Evolutionary conservation across 1,140 invertebrate species (phyloP).

Genomic region (Drosophila jambulina): DNA sequence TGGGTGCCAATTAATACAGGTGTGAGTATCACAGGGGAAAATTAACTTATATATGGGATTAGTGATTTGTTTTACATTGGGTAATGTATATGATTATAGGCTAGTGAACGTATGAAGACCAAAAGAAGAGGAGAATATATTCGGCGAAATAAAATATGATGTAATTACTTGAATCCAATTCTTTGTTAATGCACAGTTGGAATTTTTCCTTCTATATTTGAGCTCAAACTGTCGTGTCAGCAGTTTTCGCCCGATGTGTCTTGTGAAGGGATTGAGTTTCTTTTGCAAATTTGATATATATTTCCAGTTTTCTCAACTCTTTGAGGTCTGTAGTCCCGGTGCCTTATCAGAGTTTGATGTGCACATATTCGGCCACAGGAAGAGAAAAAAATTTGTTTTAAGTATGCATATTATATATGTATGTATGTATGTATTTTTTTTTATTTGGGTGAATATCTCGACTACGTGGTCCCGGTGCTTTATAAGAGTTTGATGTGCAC

Average conservation of each 20-base stretch:
- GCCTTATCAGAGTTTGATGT: slow-evolving; percentile 2
- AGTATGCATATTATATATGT: no score
- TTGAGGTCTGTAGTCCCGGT: not conserved
- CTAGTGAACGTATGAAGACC: slow-evolving; percentile 5
- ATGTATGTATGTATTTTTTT: no score
- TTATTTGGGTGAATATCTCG: not conserved
- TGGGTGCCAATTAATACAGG: no score
- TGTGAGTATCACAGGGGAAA: no score
- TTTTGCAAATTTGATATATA: not conserved
- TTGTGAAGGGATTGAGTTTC: not conserved
- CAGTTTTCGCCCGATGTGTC: not conserved
- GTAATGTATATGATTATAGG: not conserved
- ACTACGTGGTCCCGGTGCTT: not conserved
- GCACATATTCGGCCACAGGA: not conserved
- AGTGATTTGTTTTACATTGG: slow-evolving; percentile 2
- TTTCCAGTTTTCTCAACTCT: no score
- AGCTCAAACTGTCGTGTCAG: not conserved
- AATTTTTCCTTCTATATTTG: not conserved
- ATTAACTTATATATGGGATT: not conserved
- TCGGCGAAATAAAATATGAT: not conserved
- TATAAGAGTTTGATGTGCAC: slow-evolving; percentile 8
- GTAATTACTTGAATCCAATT: not conserved
- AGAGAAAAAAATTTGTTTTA: no score
- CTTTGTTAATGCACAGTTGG: not conserved
- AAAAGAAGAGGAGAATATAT: not conserved